These are phyloP conservation scores for Trinectes maculatus DNA, from an alignment of 2,113 vertebrate genomes.

Conservation along the genomic window DNA sequence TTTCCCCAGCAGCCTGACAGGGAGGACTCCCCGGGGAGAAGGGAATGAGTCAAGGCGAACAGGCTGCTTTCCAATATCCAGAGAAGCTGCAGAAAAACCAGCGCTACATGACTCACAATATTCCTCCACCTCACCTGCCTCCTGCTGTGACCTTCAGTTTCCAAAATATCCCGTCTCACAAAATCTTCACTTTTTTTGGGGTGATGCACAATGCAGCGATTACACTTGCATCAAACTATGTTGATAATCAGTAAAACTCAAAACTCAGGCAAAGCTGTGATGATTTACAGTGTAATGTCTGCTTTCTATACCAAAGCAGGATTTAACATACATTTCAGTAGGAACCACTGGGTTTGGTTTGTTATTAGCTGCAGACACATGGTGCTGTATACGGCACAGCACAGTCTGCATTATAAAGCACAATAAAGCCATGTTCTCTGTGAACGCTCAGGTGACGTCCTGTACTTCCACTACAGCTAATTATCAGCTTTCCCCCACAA, in stretches of 20 bases:
- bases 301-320: too few species aligned
- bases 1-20: constrained; percentile 68
- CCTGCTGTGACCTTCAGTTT: constrained; percentile 10
- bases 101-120: constrained; percentile 39
- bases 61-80: constrained; percentile 55
- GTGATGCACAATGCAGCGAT: neutral
- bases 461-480: neutral
- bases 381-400: too few species aligned
- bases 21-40: constrained; percentile 63
- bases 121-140: constrained; percentile 31
- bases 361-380: too few species aligned
- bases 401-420: too few species aligned
- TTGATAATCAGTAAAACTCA: too few species aligned
- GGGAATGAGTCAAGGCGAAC: constrained; percentile 63
- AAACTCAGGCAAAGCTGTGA: too few species aligned
- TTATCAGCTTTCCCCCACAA: too few species aligned
- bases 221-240: neutral
- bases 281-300: too few species aligned
- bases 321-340: too few species aligned
- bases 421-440: too few species aligned
- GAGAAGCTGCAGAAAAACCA: constrained; percentile 27
- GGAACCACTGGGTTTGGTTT: too few species aligned
- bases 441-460: too few species aligned
- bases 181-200: constrained; percentile 14
- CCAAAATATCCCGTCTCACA: neutral